These are phyloP conservation scores for Lerista edwardsae DNA, from an alignment of 2,797 vertebrate species.

Conservation along the genomic window DNA sequence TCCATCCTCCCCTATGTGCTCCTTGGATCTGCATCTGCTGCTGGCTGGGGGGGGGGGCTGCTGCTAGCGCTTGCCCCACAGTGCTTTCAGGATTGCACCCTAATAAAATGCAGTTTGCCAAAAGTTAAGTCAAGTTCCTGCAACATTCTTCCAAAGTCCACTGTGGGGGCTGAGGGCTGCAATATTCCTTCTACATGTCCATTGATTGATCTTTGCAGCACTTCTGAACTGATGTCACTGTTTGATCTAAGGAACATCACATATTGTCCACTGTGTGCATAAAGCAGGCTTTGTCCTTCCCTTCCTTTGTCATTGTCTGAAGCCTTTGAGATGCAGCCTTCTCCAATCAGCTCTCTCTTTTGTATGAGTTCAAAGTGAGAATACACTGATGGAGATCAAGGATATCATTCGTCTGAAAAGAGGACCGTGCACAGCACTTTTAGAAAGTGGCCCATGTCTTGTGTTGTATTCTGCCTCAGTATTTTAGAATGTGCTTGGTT, in stretches of 20 bases:
- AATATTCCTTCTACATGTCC: conserved; percentile 14
- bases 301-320: conserved; percentile 44
- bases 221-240: conserved; percentile 1
- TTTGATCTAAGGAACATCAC: conserved; percentile 11
- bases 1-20: no score
- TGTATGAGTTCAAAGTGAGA: conserved; percentile 57
- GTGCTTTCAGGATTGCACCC: no score
- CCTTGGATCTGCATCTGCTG: no score
- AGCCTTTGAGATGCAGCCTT: conserved; percentile 57
- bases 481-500: not conserved
- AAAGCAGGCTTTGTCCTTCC: conserved; percentile 5
- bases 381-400: conserved; percentile 50
- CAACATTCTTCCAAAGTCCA: not conserved
- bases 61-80: no score
- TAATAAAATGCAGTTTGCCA: not conserved
- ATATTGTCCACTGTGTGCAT: conserved; percentile 21
- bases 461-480: not conserved
- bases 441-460: not conserved
- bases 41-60: no score
- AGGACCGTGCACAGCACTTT: conserved; percentile 18
- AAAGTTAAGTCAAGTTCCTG: not conserved
- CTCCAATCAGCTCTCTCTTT: conserved; percentile 24
- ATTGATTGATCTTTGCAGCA: not conserved
- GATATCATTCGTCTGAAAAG: conserved; percentile 35
- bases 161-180: not conserved